Base-by-base conservation (phyloP, 1,140 invertebrate species). In the Euwallacea similis region DNA sequence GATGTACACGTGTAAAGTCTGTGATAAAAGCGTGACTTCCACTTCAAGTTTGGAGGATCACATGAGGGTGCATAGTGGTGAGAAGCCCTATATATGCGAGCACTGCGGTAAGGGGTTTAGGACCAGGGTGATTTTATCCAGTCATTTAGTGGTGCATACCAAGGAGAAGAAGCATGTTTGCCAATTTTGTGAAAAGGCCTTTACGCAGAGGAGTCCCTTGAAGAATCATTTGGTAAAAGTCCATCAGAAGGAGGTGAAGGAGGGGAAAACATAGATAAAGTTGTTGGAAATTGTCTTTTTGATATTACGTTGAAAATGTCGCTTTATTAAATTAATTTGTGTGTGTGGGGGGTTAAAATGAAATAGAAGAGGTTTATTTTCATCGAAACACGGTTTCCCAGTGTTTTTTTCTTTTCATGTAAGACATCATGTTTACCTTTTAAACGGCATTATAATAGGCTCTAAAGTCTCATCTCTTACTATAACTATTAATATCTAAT, bases 201-300 rank as follows among this genome's bases (percentile, higher is more conserved):
- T 83, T 64, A 88, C 86, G 21, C 86, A 88, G 76, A 89, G 89
- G 80, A 87, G 88, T 76, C 89, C 88, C 78, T 81, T 90, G 56
- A 87, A 90, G 82, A 89, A 90, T 71, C 91, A 93, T 83, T 43
- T 71, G 44, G 43, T 64, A 6, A 71, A 71, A 13, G 10, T 46
- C 44, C 69, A 71, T 59, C 50, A 43, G 63, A 42, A 61, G 8
- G 11, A 43, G 7, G 11, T 43, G 59, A 11, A 58, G 16, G 46
- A 50, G 46, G 46, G 21, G 21, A 33, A 33, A 4, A 33, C 21
- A 33, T 33, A 33, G 21, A 33, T 33, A 33, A 33, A 1, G 4
- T 33, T 33, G 4, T 33, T 33, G 21, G 1, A 33, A 33, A 33
- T 33, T 33, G 21, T 33, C n/a, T n/a, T 33, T 33, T 33, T 33